Evolutionary conservation across 2,888 invertebrate genomes (phyloP).

Genomic region (Himalopsyche anomala): DNA sequence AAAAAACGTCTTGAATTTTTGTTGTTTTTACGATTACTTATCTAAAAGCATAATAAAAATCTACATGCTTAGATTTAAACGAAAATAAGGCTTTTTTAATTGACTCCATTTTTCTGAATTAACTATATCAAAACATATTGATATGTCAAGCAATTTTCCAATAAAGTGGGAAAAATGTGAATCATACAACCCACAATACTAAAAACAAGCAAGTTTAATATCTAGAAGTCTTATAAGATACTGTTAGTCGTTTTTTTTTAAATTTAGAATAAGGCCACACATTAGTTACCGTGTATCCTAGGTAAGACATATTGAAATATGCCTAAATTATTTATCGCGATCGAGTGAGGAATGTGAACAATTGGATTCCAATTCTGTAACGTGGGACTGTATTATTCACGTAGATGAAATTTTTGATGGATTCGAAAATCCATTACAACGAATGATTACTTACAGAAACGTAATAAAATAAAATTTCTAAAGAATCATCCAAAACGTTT

Average conservation of each 20-base stretch:
- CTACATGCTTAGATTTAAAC: constrained; percentile 36
- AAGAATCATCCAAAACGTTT: background rate
- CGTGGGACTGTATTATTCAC: background rate
- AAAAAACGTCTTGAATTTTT: background rate
- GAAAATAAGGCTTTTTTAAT: constrained; percentile 42
- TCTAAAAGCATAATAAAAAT: constrained; percentile 40
- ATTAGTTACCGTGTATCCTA: constrained; percentile 62
- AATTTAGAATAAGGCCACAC: constrained; percentile 63
- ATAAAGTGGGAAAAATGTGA: constrained; percentile 18
- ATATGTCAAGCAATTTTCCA: constrained; percentile 4
- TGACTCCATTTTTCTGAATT: constrained; percentile 23
- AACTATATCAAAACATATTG: background rate
- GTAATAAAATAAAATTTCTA: background rate
- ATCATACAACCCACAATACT: constrained; percentile 5
- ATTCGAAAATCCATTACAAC: background rate
- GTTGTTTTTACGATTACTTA: background rate
- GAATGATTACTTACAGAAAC: background rate
- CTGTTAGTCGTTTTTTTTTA: constrained; percentile 57
- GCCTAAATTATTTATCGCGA: background rate
- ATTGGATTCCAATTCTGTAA: background rate
- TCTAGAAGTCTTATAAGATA: constrained; percentile 58
- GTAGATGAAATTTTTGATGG: background rate
- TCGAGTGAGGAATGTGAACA: background rate
- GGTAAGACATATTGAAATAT: constrained; percentile 12
- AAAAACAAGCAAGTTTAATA: background rate